Evolutionary conservation across 2,113 vertebrate species (phyloP), one percentile per base, ranked within the genome.

Genomic region (Bujurquina vittata): DNA sequence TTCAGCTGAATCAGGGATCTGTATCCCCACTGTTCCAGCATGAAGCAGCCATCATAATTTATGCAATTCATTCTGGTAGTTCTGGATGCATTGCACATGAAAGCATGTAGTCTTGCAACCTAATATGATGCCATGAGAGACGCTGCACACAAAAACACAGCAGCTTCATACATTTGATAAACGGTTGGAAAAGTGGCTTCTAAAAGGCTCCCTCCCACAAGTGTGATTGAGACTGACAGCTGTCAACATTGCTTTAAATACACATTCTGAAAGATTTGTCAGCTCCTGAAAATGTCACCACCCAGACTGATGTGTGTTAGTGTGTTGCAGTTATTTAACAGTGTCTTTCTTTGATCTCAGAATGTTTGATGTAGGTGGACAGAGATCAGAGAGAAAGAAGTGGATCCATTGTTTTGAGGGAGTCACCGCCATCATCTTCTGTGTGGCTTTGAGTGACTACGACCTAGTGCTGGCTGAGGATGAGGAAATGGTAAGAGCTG

Each of bases 331-430:
- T 69, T 20, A 6, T 59, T 49, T 57, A 84, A 65, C 58, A 20
- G 2, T 57, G 17, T 17, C 14, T 56, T 14, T 80, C 23, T 83
- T 69, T 87, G 33, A 62, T 80, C 72, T 46, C 91, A 99, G 98
- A 83, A 99, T 99, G 98, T 99, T 99, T 95, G 98, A 99, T 84
- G 98, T 99, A 31, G 98, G 98, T 7, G 98, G 98, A 59, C 98
- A 99, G 94, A 95, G 98, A 88, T 99, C 98, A 5, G 98, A 99
- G 92, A 95, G 98, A 85, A 99, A 99, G 95, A 99, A 99, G 87
- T 99, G 98, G 98, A 99, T 99, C 93, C 98, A 99, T 86, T 99
- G 98, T 94, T 99, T 99, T 22, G 98, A 99, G 93, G 98, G 98
- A 33, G 98, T 99, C 84, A 99, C 98, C 0, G 97, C 98, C 79